These are phyloP conservation scores for Morpho achilles DNA, from an alignment of 2,888 invertebrate species.

Conservation along the genomic window DNA sequence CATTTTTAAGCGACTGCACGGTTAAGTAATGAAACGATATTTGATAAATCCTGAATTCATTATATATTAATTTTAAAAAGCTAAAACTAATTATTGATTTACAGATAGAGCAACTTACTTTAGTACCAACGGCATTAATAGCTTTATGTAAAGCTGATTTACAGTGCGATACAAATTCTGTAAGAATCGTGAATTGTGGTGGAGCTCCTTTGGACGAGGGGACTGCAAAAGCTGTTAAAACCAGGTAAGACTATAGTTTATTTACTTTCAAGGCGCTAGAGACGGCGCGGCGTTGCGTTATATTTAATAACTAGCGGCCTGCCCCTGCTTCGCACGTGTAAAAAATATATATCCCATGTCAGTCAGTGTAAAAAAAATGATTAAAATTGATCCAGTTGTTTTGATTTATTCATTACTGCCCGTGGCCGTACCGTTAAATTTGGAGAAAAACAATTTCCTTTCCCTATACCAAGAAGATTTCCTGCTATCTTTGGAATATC, in stretches of 20 bases:
- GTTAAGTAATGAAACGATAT: too few relatives aligned
- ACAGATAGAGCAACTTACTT: conserved; percentile 42
- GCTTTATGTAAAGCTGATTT: conserved; percentile 44
- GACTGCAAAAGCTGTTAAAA: conserved; percentile 38
- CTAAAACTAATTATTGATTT: conserved; percentile 20
- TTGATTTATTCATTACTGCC: too few relatives aligned
- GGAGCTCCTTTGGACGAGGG: conserved; percentile 60
- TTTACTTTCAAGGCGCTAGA: conserved; percentile 5
- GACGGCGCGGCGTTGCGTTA: neutral
- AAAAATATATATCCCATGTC: too few relatives aligned
- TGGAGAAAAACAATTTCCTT: too few relatives aligned
- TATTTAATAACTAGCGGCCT: too few relatives aligned
- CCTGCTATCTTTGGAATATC: too few relatives aligned
- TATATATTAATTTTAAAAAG: neutral
- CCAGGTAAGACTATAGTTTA: conserved; percentile 36
- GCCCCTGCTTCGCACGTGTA: too few relatives aligned
- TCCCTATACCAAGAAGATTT: too few relatives aligned
- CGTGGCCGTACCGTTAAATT: too few relatives aligned
- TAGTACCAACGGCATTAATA: conserved; percentile 57
- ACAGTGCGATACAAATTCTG: conserved; percentile 49
- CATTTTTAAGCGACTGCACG: too few relatives aligned
- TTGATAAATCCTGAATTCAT: neutral
- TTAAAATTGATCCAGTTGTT: too few relatives aligned
- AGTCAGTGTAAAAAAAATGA: too few relatives aligned
- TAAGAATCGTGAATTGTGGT: conserved; percentile 43